Conservation (phyloP, 1,140 invertebrate genomes). For the Drosophila repletoides region DNA sequence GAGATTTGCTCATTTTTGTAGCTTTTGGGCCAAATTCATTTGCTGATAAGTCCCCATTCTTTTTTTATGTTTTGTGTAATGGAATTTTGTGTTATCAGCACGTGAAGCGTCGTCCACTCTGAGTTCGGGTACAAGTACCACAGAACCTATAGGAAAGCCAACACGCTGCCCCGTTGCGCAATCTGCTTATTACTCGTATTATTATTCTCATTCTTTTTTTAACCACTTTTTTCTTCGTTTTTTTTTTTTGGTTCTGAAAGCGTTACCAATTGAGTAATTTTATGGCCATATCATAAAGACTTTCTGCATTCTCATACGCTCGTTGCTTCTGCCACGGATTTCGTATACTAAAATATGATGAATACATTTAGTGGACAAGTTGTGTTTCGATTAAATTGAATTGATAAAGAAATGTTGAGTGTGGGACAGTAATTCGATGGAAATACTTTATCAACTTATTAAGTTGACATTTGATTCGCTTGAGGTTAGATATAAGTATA, state of each 20-base stretch:
- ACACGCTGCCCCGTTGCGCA: conserved; percentile 17
- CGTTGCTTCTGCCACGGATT: not conserved
- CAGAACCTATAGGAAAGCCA: no score
- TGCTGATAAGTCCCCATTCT: conserved; percentile 25
- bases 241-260: not conserved
- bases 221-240: not conserved
- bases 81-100: conserved; percentile 42
- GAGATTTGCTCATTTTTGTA: conserved; percentile 4
- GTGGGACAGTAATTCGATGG: not conserved
- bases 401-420: conserved; percentile 15
- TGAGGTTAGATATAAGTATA: no score
- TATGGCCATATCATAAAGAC: conserved; percentile 7
- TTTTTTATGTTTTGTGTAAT: conserved; percentile 31
- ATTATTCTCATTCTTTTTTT: not conserved
- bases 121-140: no score
- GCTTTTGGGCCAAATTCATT: not conserved
- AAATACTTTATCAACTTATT: not conserved
- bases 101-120: not conserved
- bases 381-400: not conserved
- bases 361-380: conserved; percentile 16
- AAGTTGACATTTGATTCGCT: no score
- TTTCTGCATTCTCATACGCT: not conserved
- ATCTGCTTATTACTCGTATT: conserved; percentile 16
- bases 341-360: not conserved
- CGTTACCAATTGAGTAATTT: conserved; percentile 8